A percentile compares a stretch with the other conserved stretches of the same genome.
phyloP scores from a whole-genome alignment of 1,140 invertebrate genomes.

The Drosophila neocordata region DNA sequence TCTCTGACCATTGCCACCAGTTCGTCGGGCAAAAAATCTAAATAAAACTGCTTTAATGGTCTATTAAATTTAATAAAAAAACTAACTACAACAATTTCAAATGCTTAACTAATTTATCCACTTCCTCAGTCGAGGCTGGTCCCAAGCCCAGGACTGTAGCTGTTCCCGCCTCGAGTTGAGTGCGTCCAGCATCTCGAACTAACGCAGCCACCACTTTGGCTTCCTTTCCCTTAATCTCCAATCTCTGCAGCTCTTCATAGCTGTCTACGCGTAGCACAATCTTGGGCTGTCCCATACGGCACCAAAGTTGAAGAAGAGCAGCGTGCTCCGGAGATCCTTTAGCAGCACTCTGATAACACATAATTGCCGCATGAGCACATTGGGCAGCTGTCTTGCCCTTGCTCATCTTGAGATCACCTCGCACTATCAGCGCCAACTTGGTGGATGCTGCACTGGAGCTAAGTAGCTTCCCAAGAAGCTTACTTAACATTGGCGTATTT shows the following conservation, averaged over 20 bases:
- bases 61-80: conserved; percentile 30
- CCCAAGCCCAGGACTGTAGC: conserved; percentile 91
- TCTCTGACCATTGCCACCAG: conserved; percentile 78
- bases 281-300: conserved; percentile 89
- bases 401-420: conserved; percentile 90
- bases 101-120: conserved; percentile 88
- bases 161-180: conserved; percentile 87
- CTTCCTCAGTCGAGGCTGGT: conserved; percentile 85
- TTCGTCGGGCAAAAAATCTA: conserved; percentile 37
- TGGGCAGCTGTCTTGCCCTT: conserved; percentile 93
- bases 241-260: conserved; percentile 83
- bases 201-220: conserved; percentile 86
- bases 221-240: conserved; percentile 84
- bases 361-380: conserved; percentile 90
- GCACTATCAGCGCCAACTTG: conserved; percentile 91
- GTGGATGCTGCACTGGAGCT: conserved; percentile 50
- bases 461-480: conserved; percentile 48
- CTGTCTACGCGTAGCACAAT: conserved; percentile 86
- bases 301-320: conserved; percentile 86
- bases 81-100: conserved; percentile 86
- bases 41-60: conserved; percentile 15
- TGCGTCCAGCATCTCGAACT: conserved; percentile 90
- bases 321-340: conserved; percentile 79
- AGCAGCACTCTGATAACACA: conserved; percentile 85
- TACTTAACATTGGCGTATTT: conserved; percentile 79